phyloP scores from a whole-genome alignment of 1,140 invertebrate species.

The Dendroctonus ponderosae region DNA sequence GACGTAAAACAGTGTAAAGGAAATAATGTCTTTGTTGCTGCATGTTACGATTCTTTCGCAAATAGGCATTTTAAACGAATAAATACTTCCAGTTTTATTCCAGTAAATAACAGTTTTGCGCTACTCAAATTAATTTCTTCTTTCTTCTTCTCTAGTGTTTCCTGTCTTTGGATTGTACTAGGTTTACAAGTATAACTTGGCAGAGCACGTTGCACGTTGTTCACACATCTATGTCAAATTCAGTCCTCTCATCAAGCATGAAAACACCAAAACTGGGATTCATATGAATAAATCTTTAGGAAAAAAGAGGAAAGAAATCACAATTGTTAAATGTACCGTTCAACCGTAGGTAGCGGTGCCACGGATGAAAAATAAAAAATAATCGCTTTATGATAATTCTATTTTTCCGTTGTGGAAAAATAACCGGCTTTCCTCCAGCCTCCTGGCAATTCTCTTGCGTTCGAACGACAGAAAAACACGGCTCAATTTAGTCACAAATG shows the following conservation, averaged over 20 bases:
- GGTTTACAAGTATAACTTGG: neutral
- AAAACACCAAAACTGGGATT: neutral
- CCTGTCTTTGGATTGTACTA: neutral
- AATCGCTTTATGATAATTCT: conserved; percentile 30
- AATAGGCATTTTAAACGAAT: too few species aligned
- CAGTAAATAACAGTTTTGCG: too few species aligned
- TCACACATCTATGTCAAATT: neutral
- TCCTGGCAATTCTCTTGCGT: conserved; percentile 16
- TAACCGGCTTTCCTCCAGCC: conserved; percentile 13
- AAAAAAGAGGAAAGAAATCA: neutral
- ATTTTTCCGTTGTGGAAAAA: conserved; percentile 24
- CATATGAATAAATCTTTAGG: neutral
- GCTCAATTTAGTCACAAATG: conserved; percentile 30
- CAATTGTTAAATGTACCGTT: neutral
- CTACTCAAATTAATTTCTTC: too few species aligned
- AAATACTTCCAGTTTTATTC: too few species aligned
- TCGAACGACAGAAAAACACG: conserved; percentile 20
- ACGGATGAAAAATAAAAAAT: conserved; percentile 17
- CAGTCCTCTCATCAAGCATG: neutral
- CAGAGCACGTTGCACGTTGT: neutral
- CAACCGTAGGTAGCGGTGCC: neutral
- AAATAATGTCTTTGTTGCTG: too few species aligned
- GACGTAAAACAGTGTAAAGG: too few species aligned
- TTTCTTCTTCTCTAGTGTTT: neutral
- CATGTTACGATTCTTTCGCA: too few species aligned